phyloP scores from a whole-genome alignment of 2,797 vertebrate genomes.

The Coendou prehensilis region DNA sequence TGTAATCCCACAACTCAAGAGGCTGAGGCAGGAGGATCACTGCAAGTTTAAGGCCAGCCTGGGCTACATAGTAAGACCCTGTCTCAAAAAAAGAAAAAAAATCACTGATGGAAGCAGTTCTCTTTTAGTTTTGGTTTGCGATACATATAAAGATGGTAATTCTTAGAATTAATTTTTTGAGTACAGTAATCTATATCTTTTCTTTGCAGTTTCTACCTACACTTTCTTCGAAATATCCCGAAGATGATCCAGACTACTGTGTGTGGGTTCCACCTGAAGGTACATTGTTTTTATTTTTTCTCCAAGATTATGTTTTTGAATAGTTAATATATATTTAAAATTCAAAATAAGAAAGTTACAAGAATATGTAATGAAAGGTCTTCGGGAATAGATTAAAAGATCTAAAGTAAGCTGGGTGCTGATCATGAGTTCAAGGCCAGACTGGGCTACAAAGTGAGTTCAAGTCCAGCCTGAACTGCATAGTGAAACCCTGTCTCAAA shows the following conservation, averaged over 20 bases:
- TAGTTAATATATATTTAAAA: constrained; percentile 49
- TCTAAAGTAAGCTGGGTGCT: neutral
- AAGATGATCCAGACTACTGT: constrained; percentile 98
- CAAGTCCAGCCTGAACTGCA: neutral
- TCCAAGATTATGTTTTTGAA: constrained; percentile 44
- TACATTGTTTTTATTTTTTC: constrained; percentile 84
- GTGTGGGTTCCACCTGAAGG: constrained; percentile 97
- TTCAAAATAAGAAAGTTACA: constrained; percentile 17
- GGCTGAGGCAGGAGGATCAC: neutral
- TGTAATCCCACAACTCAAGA: neutral
- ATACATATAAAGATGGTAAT: neutral
- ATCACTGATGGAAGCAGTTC: constrained; percentile 30
- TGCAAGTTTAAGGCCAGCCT: neutral
- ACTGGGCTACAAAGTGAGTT: neutral
- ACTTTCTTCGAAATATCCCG: constrained; percentile 93
- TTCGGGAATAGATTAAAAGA: neutral
- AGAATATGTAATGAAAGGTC: neutral
- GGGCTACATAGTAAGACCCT: neutral
- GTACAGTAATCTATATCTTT: constrained; percentile 54
- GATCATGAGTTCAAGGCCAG: neutral
- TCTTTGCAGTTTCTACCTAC: constrained; percentile 89
- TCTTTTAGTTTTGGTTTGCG: constrained; percentile 57
- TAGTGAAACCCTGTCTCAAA: neutral
- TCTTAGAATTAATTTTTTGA: constrained; percentile 7
- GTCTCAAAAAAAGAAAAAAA: neutral